phyloP scores from a whole-genome alignment of 2,888 invertebrate genomes.

The Pediacus dermestoides region DNA sequence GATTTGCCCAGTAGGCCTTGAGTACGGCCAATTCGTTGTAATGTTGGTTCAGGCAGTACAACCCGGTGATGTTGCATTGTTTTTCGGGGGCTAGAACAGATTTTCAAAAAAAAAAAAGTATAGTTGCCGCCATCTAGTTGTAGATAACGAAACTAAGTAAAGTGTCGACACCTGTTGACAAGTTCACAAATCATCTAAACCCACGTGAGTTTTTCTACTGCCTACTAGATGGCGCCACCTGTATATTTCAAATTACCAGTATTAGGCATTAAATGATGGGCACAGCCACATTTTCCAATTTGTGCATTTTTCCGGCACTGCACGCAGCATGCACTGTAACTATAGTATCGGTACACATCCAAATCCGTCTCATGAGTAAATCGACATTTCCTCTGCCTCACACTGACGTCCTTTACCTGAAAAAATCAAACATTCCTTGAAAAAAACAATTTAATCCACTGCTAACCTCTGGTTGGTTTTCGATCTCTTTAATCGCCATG shows the following conservation, averaged over 20 bases:
- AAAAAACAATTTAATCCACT: conserved; percentile 4
- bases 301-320: conserved; percentile 67
- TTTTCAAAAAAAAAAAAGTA: too few species aligned
- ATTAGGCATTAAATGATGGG: conserved; percentile 66
- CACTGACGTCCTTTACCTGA: conserved; percentile 55
- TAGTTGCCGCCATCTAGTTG: conserved; percentile 1
- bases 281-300: conserved; percentile 60
- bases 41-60: conserved; percentile 61
- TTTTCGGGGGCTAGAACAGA: conserved; percentile 49
- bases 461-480: conserved; percentile 61
- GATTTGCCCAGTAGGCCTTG: conserved; percentile 63
- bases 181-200: too few species aligned
- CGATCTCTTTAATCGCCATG: conserved; percentile 55
- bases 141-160: too few species aligned
- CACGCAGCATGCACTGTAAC: conserved; percentile 69
- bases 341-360: conserved; percentile 63
- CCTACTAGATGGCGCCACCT: not conserved
- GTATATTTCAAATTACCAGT: conserved; percentile 50
- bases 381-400: conserved; percentile 66
- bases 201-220: not conserved
- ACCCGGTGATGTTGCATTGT: conserved; percentile 62
- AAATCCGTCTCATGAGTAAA: conserved; percentile 64
- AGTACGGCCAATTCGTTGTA: conserved; percentile 61
- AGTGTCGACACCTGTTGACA: too few species aligned
- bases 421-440: conserved; percentile 16